A percentile compares a stretch with the other conserved stretches of the same genome.
Conservation (phyloP, 2,888 invertebrate genomes). For the Synanthedon vespiformis region DNA sequence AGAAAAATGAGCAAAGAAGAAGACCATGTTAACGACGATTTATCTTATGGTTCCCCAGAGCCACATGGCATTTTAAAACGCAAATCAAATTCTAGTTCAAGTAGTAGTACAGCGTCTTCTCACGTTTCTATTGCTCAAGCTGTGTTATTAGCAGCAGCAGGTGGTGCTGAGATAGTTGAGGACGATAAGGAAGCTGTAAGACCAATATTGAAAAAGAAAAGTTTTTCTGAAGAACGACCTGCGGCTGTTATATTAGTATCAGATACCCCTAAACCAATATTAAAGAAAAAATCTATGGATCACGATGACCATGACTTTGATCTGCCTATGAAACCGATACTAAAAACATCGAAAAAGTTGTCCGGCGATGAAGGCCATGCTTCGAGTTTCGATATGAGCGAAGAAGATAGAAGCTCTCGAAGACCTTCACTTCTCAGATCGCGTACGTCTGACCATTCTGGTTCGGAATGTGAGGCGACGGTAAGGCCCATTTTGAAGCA, state of each 20-base stretch:
- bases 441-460: conserved; percentile 65
- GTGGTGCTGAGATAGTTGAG: conserved; percentile 67
- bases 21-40: conserved; percentile 73
- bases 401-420: conserved; percentile 67
- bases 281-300: conserved; percentile 88
- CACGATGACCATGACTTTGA: conserved; percentile 81
- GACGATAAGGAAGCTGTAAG: conserved; percentile 74
- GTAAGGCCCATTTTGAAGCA: conserved; percentile 77
- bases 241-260: conserved; percentile 53
- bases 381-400: conserved; percentile 68
- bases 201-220: conserved; percentile 87
- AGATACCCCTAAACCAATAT: conserved; percentile 78
- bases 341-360: conserved; percentile 78
- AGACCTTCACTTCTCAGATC: conserved; percentile 69
- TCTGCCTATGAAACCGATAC: conserved; percentile 79
- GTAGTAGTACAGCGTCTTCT: conserved; percentile 73
- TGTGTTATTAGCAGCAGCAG: conserved; percentile 74
- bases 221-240: conserved; percentile 77
- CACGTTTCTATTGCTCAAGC: conserved; percentile 79
- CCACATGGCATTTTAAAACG: conserved; percentile 86
- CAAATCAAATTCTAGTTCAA: conserved; percentile 78
- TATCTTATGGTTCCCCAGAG: conserved; percentile 74
- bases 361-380: conserved; percentile 73
- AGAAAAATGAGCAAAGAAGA: conserved; percentile 75
- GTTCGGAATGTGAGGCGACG: conserved; percentile 69